Base-by-base conservation (phyloP, 2,888 invertebrate species). In the Caenorhabditis zanzibari region DNA sequence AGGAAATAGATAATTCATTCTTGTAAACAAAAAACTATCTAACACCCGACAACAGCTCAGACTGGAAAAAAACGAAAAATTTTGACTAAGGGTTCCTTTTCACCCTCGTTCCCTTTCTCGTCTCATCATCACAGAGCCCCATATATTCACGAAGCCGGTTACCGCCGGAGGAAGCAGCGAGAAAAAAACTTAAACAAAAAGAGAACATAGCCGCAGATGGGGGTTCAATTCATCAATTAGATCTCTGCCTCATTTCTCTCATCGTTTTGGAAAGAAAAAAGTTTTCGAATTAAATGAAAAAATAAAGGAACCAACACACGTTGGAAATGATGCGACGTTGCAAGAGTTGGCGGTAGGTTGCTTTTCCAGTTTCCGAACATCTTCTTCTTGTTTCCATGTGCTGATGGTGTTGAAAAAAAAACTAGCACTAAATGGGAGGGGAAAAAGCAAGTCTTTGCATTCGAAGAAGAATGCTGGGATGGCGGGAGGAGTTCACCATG, bases 401-500 rank as follows among this genome's bases (percentile, higher is more conserved):
- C 32, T 56, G 38, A 28, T 54, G 44, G 49, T 14, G 32, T 66
- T 59, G 32, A 38, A 66, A 64, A 49, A 22, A 63, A 73, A 52
- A 58, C 56, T 28, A 56, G 28, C 44, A 59, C n/a, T 59, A 38
- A 41, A 28, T 41, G 44, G 61, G 26, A 35, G 52, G 26, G 22
- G 16, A 44, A 47, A 66, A 58, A 28, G 56, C 54, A 9, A 52
- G 41, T 61, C 69, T 52, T 73, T 61, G 56, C 74, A 69, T 68
- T 63, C 74, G 52, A 56, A 63, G 63, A n/a, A 69, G 64, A 38
- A 61, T 73, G 76, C 76, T 59, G 69, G 52, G 77, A 69, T 75
- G 71, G 71, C 44, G 38, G 72, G 35, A 76, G 59, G 76, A 82
- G 82, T 76, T 81, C 69, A 82, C 82, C 82, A 82, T 82, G 76